These are phyloP conservation scores for Yponomeuta evonymella DNA, from an alignment of 2,888 invertebrate species.

Conservation along the genomic window DNA sequence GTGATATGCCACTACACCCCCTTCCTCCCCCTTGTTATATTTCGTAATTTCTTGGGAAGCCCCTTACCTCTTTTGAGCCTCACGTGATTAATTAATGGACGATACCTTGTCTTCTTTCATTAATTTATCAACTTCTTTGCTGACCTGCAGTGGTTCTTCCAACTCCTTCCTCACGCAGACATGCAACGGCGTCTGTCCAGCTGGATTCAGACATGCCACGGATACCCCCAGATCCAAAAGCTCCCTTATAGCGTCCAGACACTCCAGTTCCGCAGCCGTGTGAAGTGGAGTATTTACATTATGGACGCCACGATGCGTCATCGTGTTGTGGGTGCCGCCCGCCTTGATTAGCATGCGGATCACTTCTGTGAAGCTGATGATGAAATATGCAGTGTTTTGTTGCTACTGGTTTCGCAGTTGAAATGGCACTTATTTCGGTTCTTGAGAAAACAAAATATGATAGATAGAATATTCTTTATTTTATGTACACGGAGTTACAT, in stretches of 20 bases:
- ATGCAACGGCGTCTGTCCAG: slow-evolving; percentile 70
- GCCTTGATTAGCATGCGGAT: slow-evolving; percentile 45
- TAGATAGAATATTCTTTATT: too few species aligned
- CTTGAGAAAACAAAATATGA: too few species aligned
- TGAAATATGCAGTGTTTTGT: too few species aligned
- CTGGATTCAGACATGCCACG: slow-evolving; percentile 52
- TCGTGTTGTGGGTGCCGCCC: slow-evolving; percentile 41
- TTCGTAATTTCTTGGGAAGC: too few species aligned
- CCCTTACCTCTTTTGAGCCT: too few species aligned
- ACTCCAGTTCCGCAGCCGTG: slow-evolving; percentile 65
- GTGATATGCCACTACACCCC: too few species aligned
- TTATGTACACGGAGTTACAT: too few species aligned
- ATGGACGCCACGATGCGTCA: slow-evolving; percentile 34
- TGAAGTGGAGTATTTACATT: slow-evolving; percentile 66
- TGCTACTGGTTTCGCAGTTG: background rate
- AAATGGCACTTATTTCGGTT: too few species aligned
- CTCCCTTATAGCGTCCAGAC: slow-evolving; percentile 53
- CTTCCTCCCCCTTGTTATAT: too few species aligned
- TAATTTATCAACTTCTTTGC: slow-evolving; percentile 8
- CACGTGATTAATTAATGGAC: too few species aligned
- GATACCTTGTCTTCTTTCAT: too few species aligned
- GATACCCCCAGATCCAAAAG: slow-evolving; percentile 59
- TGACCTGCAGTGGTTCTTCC: slow-evolving; percentile 58
- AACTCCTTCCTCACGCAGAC: slow-evolving; percentile 62
- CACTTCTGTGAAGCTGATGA: slow-evolving; percentile 43